Evolutionary conservation across 2,797 vertebrate species (phyloP), one percentile per base, ranked within the genome.

Genomic region (Melanotaenia parkinsoni): DNA sequence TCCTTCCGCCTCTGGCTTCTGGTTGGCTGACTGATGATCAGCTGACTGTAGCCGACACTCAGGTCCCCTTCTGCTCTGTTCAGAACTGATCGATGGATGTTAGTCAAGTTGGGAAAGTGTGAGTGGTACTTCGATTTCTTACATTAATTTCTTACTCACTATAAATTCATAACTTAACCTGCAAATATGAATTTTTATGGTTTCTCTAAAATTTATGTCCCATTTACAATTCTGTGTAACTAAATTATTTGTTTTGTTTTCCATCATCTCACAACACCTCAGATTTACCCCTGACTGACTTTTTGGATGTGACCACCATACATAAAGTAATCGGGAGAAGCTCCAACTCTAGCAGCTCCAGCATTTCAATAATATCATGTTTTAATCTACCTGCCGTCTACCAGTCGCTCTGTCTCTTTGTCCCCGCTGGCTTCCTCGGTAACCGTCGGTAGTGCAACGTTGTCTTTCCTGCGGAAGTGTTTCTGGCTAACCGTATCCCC

Each of bases 391-490:
- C 38, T 84, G 70, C 66, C 54, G 0, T 86, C 62, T 3, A 50
- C 60, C 20, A 33, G 65, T 16, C 51, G 70, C 43, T 83, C 82
- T 0, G 58, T 47, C 35, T 89, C 77, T 64, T 77, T 92, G 67
- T 79, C 89, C 30, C 84, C 70, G 2, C 75, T 88, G 67, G 83
- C 88, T 89, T 99, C 97, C 88, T 99, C 98, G 1, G 93, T 95
- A 58, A 99, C 98, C 0, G 97, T 96, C 12, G 95, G 94, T 84
- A 98, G 75, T 66, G 89, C 86, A 28, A 93, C 76, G 5, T 90
- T 92, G 70, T 97, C 97, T 82, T 96, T 97, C 91, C 95, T 97
- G 69, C 94, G 91, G 68, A 87, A 72, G 35, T 80, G 79, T 84
- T 97, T 98, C 71, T 90, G 91, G 70, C 92, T 95, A 14, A 58